Conservation (phyloP, 2,888 invertebrate species). For the Aphrophora alni region DNA sequence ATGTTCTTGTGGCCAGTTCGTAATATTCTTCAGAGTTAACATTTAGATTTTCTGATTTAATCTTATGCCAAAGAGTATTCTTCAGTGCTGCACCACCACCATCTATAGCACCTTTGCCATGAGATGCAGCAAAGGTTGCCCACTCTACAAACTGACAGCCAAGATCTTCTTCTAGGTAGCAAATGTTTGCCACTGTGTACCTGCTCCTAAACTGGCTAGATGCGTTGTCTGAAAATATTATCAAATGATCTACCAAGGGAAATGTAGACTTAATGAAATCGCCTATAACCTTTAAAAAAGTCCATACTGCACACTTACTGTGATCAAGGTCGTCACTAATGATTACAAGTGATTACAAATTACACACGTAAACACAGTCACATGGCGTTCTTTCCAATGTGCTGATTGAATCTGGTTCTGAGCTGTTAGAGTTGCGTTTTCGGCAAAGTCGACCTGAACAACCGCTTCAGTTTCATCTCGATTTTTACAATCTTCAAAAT, state of each 20-base stretch:
- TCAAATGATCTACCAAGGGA: too few species aligned
- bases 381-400: constrained; percentile 15
- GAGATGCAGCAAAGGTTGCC: constrained; percentile 11
- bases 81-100: constrained; percentile 7
- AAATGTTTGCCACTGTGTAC: neutral
- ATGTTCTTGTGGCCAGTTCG: too few species aligned
- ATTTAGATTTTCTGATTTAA: constrained; percentile 11
- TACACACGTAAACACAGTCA: constrained; percentile 20
- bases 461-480: neutral
- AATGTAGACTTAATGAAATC: neutral
- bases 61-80: neutral
- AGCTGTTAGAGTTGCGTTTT: constrained; percentile 19
- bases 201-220: constrained; percentile 3
- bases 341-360: constrained; percentile 17
- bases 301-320: constrained; percentile 14
- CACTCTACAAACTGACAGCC: neutral
- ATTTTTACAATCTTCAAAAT: neutral
- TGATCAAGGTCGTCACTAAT: constrained; percentile 19
- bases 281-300: constrained; percentile 12
- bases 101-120: constrained; percentile 21
- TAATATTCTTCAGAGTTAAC: constrained; percentile 22
- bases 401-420: constrained; percentile 13
- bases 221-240: constrained; percentile 4
- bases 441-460: constrained; percentile 17
- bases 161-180: neutral